Evolutionary conservation across 1,140 invertebrate genomes (phyloP).

Genomic region (Lepidurus packardi): DNA sequence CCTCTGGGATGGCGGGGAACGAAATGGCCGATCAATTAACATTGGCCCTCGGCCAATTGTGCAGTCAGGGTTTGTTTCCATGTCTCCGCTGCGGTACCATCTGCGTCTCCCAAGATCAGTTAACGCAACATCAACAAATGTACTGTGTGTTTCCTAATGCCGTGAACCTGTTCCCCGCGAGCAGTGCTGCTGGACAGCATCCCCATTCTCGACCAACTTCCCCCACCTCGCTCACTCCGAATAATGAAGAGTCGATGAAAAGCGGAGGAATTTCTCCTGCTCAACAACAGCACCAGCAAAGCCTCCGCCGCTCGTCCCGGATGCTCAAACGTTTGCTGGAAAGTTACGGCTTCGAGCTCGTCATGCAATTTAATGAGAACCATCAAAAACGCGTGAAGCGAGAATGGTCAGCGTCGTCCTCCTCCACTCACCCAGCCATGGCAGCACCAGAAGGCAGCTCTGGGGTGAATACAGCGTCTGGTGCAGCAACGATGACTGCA

Average conservation of each 20-base stretch:
- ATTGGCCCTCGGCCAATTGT: slow-evolving; percentile 32
- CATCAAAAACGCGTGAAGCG: slow-evolving; percentile 59
- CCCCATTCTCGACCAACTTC: slow-evolving; percentile 36
- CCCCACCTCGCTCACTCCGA: slow-evolving; percentile 36
- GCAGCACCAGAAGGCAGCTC: slow-evolving; percentile 41
- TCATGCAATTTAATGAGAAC: slow-evolving; percentile 94
- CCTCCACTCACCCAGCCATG: slow-evolving; percentile 39
- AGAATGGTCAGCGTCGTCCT: slow-evolving; percentile 45
- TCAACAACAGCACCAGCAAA: slow-evolving; percentile 5
- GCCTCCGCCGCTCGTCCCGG: slow-evolving; percentile 55
- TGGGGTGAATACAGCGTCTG: slow-evolving; percentile 43
- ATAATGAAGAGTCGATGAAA: slow-evolving; percentile 25
- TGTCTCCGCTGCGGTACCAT: slow-evolving; percentile 71
- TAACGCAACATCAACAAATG: slow-evolving; percentile 72
- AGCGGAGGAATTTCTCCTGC: background rate
- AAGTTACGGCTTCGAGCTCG: slow-evolving; percentile 89
- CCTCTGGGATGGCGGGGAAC: background rate
- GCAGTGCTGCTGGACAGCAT: slow-evolving; percentile 16
- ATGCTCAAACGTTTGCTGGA: slow-evolving; percentile 86
- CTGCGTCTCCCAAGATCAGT: slow-evolving; percentile 71
- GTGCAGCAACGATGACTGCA: slow-evolving; percentile 42
- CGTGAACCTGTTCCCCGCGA: slow-evolving; percentile 12
- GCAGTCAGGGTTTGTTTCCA: slow-evolving; percentile 45
- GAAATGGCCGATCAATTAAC: slow-evolving; percentile 31
- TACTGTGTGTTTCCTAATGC: slow-evolving; percentile 62